Percentiles rank a stretch among this genome's conserved stretches.
Evolutionary conservation across 2,113 vertebrate genomes (phyloP).

Genomic region (Meleagris gallopavo): DNA sequence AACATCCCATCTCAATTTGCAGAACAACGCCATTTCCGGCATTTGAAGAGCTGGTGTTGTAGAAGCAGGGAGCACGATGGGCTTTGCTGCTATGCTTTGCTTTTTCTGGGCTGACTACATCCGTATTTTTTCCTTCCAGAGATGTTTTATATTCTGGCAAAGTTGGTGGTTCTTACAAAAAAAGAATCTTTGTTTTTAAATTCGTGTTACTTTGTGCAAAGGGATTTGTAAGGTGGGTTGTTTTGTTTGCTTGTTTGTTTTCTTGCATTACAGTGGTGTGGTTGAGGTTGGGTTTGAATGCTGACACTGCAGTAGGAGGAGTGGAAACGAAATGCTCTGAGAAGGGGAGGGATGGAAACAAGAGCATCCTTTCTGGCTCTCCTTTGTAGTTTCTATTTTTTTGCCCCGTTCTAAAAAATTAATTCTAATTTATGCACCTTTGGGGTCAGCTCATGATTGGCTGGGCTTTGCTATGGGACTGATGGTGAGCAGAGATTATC

Average conservation of each 20-base stretch:
- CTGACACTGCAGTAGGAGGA: background rate
- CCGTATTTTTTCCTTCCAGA: rapidly evolving
- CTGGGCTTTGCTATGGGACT: background rate
- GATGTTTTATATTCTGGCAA: background rate
- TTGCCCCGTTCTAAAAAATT: background rate
- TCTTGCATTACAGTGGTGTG: background rate
- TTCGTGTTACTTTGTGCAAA: background rate
- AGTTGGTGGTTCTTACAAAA: background rate
- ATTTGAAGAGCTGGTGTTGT: background rate
- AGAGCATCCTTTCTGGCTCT: background rate
- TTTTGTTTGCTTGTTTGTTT: background rate
- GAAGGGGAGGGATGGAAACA: background rate
- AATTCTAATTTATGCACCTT: background rate
- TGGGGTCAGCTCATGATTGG: background rate
- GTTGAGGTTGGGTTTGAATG: background rate
- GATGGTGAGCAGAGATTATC: background rate
- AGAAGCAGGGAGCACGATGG: background rate
- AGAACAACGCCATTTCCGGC: background rate
- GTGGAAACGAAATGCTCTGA: background rate
- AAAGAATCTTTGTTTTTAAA: background rate
- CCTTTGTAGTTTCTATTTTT: background rate
- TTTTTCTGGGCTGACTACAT: background rate
- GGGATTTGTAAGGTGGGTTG: background rate
- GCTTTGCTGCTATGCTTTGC: background rate
- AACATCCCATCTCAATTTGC: background rate